Conservation (phyloP, 2,888 invertebrate species). For the Drosophila paranaensis region DNA sequence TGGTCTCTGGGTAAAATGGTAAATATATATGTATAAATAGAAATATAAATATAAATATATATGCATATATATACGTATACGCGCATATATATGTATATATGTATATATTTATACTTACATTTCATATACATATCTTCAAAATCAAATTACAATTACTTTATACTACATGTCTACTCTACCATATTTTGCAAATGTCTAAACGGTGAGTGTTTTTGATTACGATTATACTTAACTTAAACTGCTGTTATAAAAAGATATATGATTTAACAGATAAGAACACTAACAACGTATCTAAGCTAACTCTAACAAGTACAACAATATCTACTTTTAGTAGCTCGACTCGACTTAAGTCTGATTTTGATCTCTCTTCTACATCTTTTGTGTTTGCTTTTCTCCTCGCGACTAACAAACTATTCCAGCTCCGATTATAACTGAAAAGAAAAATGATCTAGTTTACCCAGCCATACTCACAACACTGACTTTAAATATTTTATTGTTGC, state of each 20-base stretch:
- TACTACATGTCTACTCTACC: conserved; percentile 81
- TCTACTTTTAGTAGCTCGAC: conserved; percentile 15
- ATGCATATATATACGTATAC: conserved; percentile 22
- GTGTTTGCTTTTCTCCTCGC: conserved; percentile 48
- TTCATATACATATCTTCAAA: conserved; percentile 44
- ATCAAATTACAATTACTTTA: conserved; percentile 62
- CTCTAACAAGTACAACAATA: conserved; percentile 37
- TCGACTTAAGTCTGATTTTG: conserved; percentile 11
- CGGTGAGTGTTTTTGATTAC: conserved; percentile 85
- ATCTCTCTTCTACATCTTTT: conserved; percentile 11
- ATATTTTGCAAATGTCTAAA: conserved; percentile 79
- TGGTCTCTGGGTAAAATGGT: conserved; percentile 83
- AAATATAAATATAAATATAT: conserved; percentile 32
- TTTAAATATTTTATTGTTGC: conserved; percentile 16
- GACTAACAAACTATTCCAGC: conserved; percentile 35
- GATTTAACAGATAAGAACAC: conserved; percentile 8
- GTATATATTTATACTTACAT: conserved; percentile 33
- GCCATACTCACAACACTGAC: conserved; percentile 73
- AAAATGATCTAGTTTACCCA: conserved; percentile 27
- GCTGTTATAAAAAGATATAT: background rate
- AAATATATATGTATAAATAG: conserved; percentile 66
- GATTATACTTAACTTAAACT: conserved; percentile 53
- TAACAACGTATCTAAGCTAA: conserved; percentile 54
- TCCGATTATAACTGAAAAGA: conserved; percentile 1
- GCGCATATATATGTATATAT: conserved; percentile 34